Evolutionary conservation across 2,113 vertebrate species (phyloP), one percentile per base, ranked within the genome.

Genomic region (Myotis yumanensis): DNA sequence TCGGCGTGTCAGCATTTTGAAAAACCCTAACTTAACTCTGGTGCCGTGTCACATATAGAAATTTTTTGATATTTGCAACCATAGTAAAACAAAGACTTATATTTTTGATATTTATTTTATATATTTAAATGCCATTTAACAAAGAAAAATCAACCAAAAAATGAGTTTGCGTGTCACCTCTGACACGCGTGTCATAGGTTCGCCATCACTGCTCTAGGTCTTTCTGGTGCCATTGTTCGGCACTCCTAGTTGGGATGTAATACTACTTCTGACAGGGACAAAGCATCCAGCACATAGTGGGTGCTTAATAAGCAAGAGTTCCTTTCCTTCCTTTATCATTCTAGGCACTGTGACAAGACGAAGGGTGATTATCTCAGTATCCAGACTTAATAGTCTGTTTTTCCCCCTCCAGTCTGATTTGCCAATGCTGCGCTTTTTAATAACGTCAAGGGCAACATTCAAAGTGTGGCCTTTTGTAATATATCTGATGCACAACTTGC

Each of bases 391-490:
- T 7, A 93, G 48, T 81, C 84, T 77, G 40, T 48, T 71, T 93
- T 94, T 71, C 48, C 59, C 46, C 12, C 25, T 51, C n/a, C 28
- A 23, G 80, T 73, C 88, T 89, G 77, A 93, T 89, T 91, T 93
- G 76, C 69, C 57, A 66, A 71, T 89, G 73, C 46, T 89, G 57
- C 92, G 54, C 64, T 86, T 96, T 88, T 96, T 86, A 95, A 96
- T 89, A 93, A 87, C 84, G 86, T 97, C 97, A 97, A 95, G 96
- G 88, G 71, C 25, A 43, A 73, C 76, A 30, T 7, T 35, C 48
- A 76, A 73, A 71, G 54, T 1, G n/a, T 4, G 0, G 11, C 64
- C 71, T 93, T 89, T 14, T 30, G 89, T 82, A 35, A 71, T 52
- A 4, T 81, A 5, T 57, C 90, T 20, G 51, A 80, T 77, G 84